Evolutionary conservation across 2,888 invertebrate species (phyloP).

Genomic region (Apotomis betuletana): DNA sequence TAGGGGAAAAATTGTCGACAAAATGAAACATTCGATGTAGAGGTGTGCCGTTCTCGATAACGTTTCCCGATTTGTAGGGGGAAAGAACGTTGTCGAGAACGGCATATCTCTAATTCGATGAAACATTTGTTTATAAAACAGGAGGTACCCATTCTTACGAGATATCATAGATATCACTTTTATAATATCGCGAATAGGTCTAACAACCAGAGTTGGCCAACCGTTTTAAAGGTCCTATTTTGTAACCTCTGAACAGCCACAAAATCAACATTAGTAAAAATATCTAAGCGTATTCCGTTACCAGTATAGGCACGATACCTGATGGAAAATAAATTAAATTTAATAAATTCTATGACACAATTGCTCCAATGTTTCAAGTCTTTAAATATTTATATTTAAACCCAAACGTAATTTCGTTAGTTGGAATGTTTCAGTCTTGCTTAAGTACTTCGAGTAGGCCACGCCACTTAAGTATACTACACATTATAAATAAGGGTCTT

Average conservation of each 20-base stretch:
- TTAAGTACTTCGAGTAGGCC: constrained; percentile 64
- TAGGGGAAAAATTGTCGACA: too few relatives aligned
- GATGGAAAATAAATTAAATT: constrained; percentile 48
- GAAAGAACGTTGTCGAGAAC: too few relatives aligned
- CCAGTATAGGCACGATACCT: constrained; percentile 49
- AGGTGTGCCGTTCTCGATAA: too few relatives aligned
- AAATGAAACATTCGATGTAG: too few relatives aligned
- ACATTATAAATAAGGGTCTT: constrained; percentile 18
- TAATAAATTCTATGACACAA: constrained; percentile 43
- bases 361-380: constrained; percentile 34
- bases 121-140: too few relatives aligned
- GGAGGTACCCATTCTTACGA: too few relatives aligned
- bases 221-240: not conserved
- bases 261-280: constrained; percentile 19
- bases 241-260: not conserved
- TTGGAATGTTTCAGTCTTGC: constrained; percentile 78
- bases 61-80: too few relatives aligned
- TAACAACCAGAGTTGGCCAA: not conserved
- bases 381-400: constrained; percentile 3
- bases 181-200: not conserved
- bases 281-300: constrained; percentile 36
- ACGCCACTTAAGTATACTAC: constrained; percentile 37
- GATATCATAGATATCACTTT: too few relatives aligned
- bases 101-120: too few relatives aligned
- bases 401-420: constrained; percentile 45